These are phyloP conservation scores for Apodemia mormo DNA, from an alignment of 2,888 invertebrate genomes.

Conservation along the genomic window DNA sequence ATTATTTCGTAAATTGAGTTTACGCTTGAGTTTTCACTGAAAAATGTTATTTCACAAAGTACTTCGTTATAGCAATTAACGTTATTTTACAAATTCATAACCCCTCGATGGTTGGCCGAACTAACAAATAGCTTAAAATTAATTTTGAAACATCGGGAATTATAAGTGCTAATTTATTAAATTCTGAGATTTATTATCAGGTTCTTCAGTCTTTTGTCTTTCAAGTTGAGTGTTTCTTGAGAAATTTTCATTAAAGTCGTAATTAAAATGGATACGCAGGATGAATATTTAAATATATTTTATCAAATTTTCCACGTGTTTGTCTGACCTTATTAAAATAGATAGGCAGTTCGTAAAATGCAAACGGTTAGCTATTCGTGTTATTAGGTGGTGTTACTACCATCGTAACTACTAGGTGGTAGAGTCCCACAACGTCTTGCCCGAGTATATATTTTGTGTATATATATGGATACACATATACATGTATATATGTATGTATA, in stretches of 20 bases:
- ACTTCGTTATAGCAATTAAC: slow-evolving; percentile 20
- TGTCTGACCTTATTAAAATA: neutral
- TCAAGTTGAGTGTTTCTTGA: neutral
- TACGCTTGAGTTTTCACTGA: slow-evolving; percentile 21
- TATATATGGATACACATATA: no score
- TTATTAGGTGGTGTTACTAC: no score
- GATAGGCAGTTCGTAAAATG: no score
- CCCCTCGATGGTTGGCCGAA: slow-evolving; percentile 12
- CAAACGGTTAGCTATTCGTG: no score
- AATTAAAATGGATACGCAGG: slow-evolving; percentile 1
- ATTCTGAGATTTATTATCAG: neutral
- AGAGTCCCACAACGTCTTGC: no score
- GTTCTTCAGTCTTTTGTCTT: slow-evolving; percentile 8
- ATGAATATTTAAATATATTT: slow-evolving; percentile 7
- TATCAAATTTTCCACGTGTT: neutral
- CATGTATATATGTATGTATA: no score
- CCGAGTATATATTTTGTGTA: no score
- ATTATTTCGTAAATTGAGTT: slow-evolving; percentile 25
- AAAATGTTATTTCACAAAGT: slow-evolving; percentile 15
- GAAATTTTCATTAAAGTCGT: neutral
- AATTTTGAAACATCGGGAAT: slow-evolving; percentile 19
- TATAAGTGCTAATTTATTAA: slow-evolving; percentile 10
- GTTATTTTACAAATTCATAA: slow-evolving; percentile 18
- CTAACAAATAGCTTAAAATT: slow-evolving; percentile 13
- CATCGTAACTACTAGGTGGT: no score